phyloP scores from a whole-genome alignment of 2,888 invertebrate genomes.

The Steromphala cineraria region DNA sequence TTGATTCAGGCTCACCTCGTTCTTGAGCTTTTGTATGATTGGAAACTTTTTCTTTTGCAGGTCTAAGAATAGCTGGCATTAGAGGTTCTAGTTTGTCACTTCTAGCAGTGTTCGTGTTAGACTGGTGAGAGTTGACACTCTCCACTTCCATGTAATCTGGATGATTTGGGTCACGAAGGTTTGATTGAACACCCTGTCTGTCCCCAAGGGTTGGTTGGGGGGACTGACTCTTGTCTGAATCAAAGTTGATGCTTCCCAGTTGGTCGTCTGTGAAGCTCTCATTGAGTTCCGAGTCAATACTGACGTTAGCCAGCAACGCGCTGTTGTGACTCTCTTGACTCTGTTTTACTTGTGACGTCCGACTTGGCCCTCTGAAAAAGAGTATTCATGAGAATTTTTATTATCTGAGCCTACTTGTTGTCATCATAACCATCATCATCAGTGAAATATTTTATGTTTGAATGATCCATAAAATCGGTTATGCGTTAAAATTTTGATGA shows the following conservation, averaged over 20 bases:
- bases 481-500: too few relatives aligned
- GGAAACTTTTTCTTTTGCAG: constrained; percentile 81
- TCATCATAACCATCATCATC: too few relatives aligned
- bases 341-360: not conserved
- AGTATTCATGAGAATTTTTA: too few relatives aligned
- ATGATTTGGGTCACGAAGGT: constrained; percentile 41
- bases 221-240: constrained; percentile 21
- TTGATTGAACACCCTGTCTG: constrained; percentile 25
- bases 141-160: constrained; percentile 56
- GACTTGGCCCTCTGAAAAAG: not conserved
- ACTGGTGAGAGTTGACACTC: constrained; percentile 47
- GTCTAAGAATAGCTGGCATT: constrained; percentile 79
- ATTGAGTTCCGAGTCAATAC: constrained; percentile 65
- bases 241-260: constrained; percentile 33
- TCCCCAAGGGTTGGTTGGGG: constrained; percentile 17
- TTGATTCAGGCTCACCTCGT: constrained; percentile 76
- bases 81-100: constrained; percentile 55
- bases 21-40: constrained; percentile 83
- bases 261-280: constrained; percentile 54
- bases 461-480: too few relatives aligned
- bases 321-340: constrained; percentile 32
- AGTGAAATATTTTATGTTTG: too few relatives aligned
- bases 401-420: too few relatives aligned
- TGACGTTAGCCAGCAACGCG: constrained; percentile 65
- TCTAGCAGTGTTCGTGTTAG: not conserved